A percentile compares a stretch with the other conserved stretches of the same genome.
These are phyloP conservation scores for Sebastes iracundus DNA, from an alignment of 2,797 vertebrate species.

Conservation along the genomic window DNA sequence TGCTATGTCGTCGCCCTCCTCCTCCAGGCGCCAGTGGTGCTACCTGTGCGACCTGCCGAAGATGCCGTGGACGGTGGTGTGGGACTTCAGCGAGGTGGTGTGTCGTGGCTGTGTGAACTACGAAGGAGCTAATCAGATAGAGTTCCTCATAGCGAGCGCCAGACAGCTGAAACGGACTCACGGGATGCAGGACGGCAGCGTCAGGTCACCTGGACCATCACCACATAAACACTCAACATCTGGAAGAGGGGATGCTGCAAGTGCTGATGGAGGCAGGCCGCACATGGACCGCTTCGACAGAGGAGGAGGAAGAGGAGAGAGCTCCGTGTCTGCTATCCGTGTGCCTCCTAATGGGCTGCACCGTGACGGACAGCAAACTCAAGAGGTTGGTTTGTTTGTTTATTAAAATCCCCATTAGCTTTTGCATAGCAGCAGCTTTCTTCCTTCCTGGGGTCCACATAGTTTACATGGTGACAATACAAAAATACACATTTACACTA, in stretches of 20 bases:
- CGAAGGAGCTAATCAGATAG: conserved; percentile 91
- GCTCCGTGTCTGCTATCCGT: conserved; percentile 67
- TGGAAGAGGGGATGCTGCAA: conserved; percentile 54
- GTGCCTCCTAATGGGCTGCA: conserved; percentile 88
- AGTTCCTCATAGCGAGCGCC: conserved; percentile 89
- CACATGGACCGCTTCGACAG: conserved; percentile 77
- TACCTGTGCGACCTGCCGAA: conserved; percentile 93
- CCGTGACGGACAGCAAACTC: conserved; percentile 81
- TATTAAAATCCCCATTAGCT: no score
- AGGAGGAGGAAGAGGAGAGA: conserved; percentile 75
- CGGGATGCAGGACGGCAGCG: conserved; percentile 87
- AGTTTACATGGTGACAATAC: no score
- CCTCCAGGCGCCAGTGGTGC: conserved; percentile 90
- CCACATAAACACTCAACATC: conserved; percentile 82
- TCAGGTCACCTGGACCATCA: conserved; percentile 87
- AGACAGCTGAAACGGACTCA: conserved; percentile 88
- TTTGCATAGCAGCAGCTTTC: no score
- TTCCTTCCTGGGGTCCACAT: no score
- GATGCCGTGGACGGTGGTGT: conserved; percentile 93
- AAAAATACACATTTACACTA: no score
- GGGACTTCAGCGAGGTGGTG: conserved; percentile 94
- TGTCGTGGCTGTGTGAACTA: conserved; percentile 94
- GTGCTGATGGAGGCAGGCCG: conserved; percentile 69
- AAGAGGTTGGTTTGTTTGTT: conserved; percentile 43
- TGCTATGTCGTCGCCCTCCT: conserved; percentile 83